Evolutionary conservation across 2,888 invertebrate genomes (phyloP), one percentile per base, ranked within the genome.

Genomic region (Heliconius sara): DNA sequence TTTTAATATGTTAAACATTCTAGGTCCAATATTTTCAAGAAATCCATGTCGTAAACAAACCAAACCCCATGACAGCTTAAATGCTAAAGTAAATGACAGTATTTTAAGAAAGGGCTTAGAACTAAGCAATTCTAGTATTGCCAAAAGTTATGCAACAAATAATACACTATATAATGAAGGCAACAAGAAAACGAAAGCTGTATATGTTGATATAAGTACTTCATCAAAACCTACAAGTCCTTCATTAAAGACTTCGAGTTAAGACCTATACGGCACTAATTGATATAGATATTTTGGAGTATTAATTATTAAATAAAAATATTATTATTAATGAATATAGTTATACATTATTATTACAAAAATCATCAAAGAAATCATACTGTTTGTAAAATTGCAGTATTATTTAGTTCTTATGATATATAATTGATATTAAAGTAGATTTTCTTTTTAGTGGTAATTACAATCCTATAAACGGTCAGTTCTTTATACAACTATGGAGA

Each of bases 31-130:
- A 60, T 67, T 57, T 19, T 22, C 77, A 2, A 79, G 72, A 47
- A 67, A 68, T 60, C 72, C 66, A 2, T 83, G 83, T 72, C 67
- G 76, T 22, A 79, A 76, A 65, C 77, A 68, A 77, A 80, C 22
- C 10, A 74, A 72, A 39, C 22, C 22, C 34, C 72, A 77, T 66
- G 52, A 73, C 52, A 52, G 25, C n/a, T 57, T 34, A 27, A 60
- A 63, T 22, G 13, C 52, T 16, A 34, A 60, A 52, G 13, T 22
- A 4, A 74, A 80, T 27, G 60, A 75, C 22, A 67, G 22, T 16
- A 25, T 30, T 19, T 70, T 60, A 16, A 76, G 82, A 57, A 77
- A 66, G 43, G 79, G 67, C 25, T 52, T 75, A 30, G 74, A 77
- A 13, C 9, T 77, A 39, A 60, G 47, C 47, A 75, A 75, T 75